Evolutionary conservation across 1,140 invertebrate genomes (phyloP).

Genomic region (Hyphantria cunea): DNA sequence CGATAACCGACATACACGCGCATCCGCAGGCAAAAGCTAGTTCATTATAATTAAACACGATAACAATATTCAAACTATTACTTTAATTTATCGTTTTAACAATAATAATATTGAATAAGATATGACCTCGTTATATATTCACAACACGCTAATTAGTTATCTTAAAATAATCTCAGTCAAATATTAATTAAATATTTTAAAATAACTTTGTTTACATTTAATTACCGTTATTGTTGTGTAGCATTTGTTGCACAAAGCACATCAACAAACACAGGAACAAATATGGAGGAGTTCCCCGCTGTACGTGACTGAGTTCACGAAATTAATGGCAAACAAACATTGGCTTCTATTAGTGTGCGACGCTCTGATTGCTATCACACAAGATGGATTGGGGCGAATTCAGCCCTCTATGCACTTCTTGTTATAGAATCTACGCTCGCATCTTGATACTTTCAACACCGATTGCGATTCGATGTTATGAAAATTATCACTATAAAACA

Average conservation of each 20-base stretch:
- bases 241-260: conserved; percentile 6
- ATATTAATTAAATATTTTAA: background rate
- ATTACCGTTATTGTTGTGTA: conserved; percentile 18
- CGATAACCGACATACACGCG: no score
- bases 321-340: conserved; percentile 43
- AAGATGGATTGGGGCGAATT: conserved; percentile 38
- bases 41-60: no score
- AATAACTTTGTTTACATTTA: conserved; percentile 10
- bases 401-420: conserved; percentile 25
- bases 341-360: conserved; percentile 36
- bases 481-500: no score
- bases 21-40: no score
- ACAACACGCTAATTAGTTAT: no score
- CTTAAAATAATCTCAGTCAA: background rate
- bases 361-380: conserved; percentile 39
- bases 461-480: no score
- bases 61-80: no score
- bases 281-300: background rate
- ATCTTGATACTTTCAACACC: background rate
- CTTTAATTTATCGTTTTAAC: no score
- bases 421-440: background rate
- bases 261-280: background rate
- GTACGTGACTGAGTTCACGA: conserved; percentile 23
- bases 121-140: no score
- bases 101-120: no score